Evolutionary conservation across 2,888 invertebrate genomes (phyloP), one percentile per base, ranked within the genome.

Genomic region (Diachrysia chrysitis): DNA sequence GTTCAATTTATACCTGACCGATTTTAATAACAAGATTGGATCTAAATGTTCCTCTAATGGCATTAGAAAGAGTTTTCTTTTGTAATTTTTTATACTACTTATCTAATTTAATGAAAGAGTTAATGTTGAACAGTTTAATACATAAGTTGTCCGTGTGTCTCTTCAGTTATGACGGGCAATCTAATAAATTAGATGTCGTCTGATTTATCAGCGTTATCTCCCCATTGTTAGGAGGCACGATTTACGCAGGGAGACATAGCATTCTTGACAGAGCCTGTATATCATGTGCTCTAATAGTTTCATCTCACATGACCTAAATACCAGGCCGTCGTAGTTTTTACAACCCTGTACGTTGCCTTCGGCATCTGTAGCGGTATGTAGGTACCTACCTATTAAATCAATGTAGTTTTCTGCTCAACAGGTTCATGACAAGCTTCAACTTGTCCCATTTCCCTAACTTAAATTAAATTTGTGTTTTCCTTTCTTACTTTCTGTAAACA

Each of bases 281-380:
- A 21, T 51, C 48, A 51, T 21, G 48, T 51, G 48, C 48, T 51
- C 48, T 51, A 51, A 51, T 21, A 51, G 48, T 19, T 51, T 51
- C 21, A 51, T 51, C 12, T 51, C 48, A 12, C 48, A 51, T 51
- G 48, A 51, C 48, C 48, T 51, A 51, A 21, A 51, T 51, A 51
- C 19, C 19, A 12, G 9, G 48, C 17, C 48, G 21, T 21, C 19
- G 48, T n/a, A n/a, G n/a, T 51, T 51, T 51, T 51, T 51, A 51
- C 48, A 51, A 51, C 48, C 48, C 48, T 51, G 48, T 21, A 21
- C 48, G 48, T 9, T 19, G 19, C 48, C 42, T 42, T 42, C 17
- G 12, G 48, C 48, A 19, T 51, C 21, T 51, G 48, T 51, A 12
- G 19, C 9, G 21, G 21, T 51, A 21, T 42, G 6, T 25, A 3